Evolutionary conservation across 53 echinoderm and acorn worm species (phyloP), one percentile per base, ranked within the genome.

Genomic region (Holothuria leucospilota): DNA sequence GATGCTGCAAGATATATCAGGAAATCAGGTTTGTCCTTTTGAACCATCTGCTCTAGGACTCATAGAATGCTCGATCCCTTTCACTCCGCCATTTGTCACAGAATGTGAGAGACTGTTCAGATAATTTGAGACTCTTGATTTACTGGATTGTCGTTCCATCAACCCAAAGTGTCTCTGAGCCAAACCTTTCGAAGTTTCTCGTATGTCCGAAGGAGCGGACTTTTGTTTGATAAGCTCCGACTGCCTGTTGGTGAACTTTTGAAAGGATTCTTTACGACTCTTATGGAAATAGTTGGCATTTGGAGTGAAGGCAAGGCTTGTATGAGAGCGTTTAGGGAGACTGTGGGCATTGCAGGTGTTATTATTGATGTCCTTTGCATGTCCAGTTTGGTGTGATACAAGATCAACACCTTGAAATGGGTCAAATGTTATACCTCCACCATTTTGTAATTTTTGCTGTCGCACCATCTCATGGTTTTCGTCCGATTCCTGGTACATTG

Each of bases 181-280:
- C 4, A 4, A 26, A 30, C 39, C 75, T 49, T 16, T n/a, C 2
- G 72, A 72, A 20, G 38, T 40, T 39, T 62, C 81, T 13, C 62
- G 15, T 58, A 62, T 28, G 38, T 30, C 15, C 6, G 81, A 81
- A 26, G 81, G 81, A 39, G 81, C 81, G 10, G 81, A 81, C 61
- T 62, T 81, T 2, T 81, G 81, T 30, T 81, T 81, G 60, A 81
- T 62, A 9, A 81, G 30, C 81, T 81, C 81, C 4, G 60, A 61
- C 40, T 81, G 81, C 56, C 81, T 51, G 53, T 81, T 81, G 60
- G 62, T 61, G 20, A 81, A 81, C 34, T 58, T 29, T 23, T 60
- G 60, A 21, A 23, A 46, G 15, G 81, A 61, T 9, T 20, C 75
- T n/a, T 42, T 75, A 6, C 52, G 13, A 52, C 51, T 75, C 14